Evolutionary conservation across 2,797 vertebrate species (phyloP).

Genomic region (Heliangelus exortis): DNA sequence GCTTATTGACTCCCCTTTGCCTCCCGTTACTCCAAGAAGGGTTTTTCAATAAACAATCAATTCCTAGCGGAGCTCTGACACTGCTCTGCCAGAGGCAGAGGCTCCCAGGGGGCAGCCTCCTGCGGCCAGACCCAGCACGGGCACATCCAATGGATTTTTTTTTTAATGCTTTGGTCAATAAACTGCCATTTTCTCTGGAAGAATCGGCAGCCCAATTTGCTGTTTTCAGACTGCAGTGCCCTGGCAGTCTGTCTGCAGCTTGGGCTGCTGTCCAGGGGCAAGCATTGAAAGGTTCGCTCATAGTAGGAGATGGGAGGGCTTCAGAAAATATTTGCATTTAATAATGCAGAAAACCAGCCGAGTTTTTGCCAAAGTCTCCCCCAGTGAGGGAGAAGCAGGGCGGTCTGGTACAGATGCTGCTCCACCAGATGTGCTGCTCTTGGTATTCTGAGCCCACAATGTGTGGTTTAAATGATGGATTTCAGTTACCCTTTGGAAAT

Average conservation of each 20-base stretch:
- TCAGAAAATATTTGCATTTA: slow-evolving; percentile 27
- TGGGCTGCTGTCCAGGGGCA: background rate
- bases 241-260: background rate
- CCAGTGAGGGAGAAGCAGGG: accelerated
- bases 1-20: background rate
- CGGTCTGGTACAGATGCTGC: background rate
- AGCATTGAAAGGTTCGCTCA: background rate
- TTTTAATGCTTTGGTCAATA: background rate
- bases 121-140: accelerated
- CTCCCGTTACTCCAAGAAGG: background rate
- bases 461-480: accelerated
- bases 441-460: accelerated
- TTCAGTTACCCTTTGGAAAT: background rate
- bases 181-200: background rate
- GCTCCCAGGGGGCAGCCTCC: background rate
- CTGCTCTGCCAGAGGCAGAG: background rate
- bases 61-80: background rate
- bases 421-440: background rate
- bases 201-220: background rate
- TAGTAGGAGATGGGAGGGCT: background rate
- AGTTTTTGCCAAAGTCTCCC: background rate
- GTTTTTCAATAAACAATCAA: accelerated
- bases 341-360: background rate
- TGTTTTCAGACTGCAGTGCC: background rate
- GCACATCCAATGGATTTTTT: accelerated